A percentile compares a stretch with the other conserved stretches of the same genome.
Conservation (phyloP, 2,797 vertebrate genomes). For the Neopelma chrysocephalum region DNA sequence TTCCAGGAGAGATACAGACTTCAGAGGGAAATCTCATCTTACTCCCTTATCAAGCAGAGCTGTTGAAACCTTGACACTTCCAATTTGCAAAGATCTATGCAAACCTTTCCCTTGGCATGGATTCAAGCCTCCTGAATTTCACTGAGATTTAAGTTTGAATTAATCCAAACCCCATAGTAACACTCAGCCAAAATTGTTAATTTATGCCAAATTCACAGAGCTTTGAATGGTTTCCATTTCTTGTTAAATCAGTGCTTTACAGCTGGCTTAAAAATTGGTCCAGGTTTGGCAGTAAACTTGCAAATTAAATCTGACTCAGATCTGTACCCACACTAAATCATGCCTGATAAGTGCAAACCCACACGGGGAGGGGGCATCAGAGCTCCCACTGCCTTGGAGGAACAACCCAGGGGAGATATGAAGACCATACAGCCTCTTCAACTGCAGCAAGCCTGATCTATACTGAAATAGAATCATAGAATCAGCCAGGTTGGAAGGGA, state of each 20-base stretch:
- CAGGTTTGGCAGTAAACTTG: not conserved
- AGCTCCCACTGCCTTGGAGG: not conserved
- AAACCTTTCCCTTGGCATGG: slow-evolving; percentile 38
- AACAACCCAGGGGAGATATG: not conserved
- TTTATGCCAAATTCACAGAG: slow-evolving; percentile 55
- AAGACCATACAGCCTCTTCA: accelerated
- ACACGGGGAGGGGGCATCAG: accelerated
- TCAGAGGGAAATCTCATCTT: slow-evolving; percentile 40
- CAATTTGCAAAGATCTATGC: slow-evolving; percentile 55
- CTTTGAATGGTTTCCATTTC: slow-evolving; percentile 59
- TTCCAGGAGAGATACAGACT: slow-evolving; percentile 25
- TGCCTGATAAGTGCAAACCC: not conserved
- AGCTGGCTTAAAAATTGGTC: slow-evolving; percentile 50
- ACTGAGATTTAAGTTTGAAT: slow-evolving; percentile 34
- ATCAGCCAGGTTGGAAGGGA: too few relatives aligned
- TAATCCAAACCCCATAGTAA: not conserved
- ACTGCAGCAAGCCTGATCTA: not conserved
- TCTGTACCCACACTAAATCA: slow-evolving; percentile 10
- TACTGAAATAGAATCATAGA: not conserved
- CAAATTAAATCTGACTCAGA: slow-evolving; percentile 41
- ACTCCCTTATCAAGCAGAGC: slow-evolving; percentile 25
- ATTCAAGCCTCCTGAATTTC: slow-evolving; percentile 42
- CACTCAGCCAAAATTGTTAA: slow-evolving; percentile 39
- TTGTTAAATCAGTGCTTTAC: slow-evolving; percentile 41
- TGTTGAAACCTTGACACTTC: slow-evolving; percentile 59